Conservation (phyloP, 2,888 invertebrate species). For the Hecatera dysodea region DNA sequence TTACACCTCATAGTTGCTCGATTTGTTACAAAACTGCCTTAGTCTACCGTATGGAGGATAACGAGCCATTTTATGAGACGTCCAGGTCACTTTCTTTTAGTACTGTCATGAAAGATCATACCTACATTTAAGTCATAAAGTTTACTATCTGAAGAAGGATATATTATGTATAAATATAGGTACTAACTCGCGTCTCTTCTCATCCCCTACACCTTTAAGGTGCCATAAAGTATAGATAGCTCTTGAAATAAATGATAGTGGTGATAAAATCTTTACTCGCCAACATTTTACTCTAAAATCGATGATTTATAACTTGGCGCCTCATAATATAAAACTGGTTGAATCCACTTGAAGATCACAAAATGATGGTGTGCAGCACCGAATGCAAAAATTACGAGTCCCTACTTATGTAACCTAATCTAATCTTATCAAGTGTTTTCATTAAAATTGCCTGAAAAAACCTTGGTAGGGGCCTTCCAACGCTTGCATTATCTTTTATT, state of each 20-base stretch:
- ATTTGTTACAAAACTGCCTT: slow-evolving; percentile 67
- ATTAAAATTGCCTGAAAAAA: not conserved
- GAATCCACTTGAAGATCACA: not conserved
- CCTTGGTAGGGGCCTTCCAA: no score
- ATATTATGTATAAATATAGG: slow-evolving; percentile 19
- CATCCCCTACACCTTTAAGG: slow-evolving; percentile 2
- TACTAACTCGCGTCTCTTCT: slow-evolving; percentile 20
- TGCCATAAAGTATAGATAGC: slow-evolving; percentile 32
- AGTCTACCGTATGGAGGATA: slow-evolving; percentile 51
- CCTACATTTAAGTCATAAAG: slow-evolving; percentile 57
- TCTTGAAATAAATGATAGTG: slow-evolving; percentile 41
- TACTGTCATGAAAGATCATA: slow-evolving; percentile 58
- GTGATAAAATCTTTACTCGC: slow-evolving; percentile 29
- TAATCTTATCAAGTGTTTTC: no score
- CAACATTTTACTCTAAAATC: slow-evolving; percentile 23
- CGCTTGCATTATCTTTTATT: no score
- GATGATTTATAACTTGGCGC: slow-evolving; percentile 12
- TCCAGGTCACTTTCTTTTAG: slow-evolving; percentile 63
- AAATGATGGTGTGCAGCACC: not conserved
- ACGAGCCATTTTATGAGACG: slow-evolving; percentile 60
- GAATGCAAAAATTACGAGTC: no score
- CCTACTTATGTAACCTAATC: no score
- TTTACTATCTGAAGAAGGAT: slow-evolving; percentile 44
- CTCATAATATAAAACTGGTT: not conserved
- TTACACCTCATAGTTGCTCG: slow-evolving; percentile 71